Base-by-base conservation (phyloP, 2,888 invertebrate species). In the Luperina testacea region DNA sequence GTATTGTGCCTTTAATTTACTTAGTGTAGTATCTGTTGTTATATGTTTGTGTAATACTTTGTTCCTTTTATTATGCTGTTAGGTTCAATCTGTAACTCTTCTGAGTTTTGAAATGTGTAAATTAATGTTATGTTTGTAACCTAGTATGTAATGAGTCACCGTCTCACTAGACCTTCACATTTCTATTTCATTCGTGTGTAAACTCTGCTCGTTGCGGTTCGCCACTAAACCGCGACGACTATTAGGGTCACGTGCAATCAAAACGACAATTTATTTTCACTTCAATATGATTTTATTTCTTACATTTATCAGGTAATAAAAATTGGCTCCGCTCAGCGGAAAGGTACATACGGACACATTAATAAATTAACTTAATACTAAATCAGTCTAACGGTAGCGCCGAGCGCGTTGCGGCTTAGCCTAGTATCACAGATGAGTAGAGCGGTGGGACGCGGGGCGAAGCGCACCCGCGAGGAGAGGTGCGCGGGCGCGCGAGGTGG, bases 391-490 rank as follows among this genome's bases (percentile, higher is more conserved):
- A 96, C 96, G 92, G 95, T 95, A 93, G 96, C 96, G 95, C 96
- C 95, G 94, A 95, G 95, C 94, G 96, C 96, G 93, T 92, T 92
- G 88, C 94, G 94, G 93, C 95, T 95, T 96, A 96, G 87, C 92
- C 96, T 97, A 97, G 95, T 97, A 97, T 97, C 97, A 97, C 97
- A 97, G 97, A 96, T 95, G 91, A 95, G 96, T 95, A 96, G 96
- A 95, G 96, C 96, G 96, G 96, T 96, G 96, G 96, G 96, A 85
- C 96, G 96, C 93, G 95, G 93, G 92, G 94, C 91, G 91, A 94
- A 94, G 88, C 91, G 96, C 83, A 95, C 96, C 93, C 95, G 95
- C 91, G 92, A 85, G 78, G 88, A 70, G 65, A 82, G 82, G 67
- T 87, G 90, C 86, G 90, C 91, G 90, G 90, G 90, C 86, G 90